A percentile compares a stretch with the other conserved stretches of the same genome.
phyloP scores from a whole-genome alignment of 2,888 invertebrate genomes.

The Sphaerophoria taeniata region DNA sequence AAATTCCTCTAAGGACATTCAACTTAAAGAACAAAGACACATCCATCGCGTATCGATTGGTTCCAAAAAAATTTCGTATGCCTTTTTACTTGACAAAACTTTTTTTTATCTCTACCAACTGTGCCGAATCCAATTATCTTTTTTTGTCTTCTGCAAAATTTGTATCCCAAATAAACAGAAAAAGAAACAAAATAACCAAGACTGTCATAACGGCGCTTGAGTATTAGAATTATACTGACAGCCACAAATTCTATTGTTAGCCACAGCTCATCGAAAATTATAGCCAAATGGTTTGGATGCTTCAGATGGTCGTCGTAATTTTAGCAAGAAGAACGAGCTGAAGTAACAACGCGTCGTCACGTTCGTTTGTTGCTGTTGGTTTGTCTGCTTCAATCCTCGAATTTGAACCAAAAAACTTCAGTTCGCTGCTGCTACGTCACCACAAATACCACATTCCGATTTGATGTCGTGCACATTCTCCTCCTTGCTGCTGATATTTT shows the following conservation, averaged over 20 bases:
- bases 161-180: slow-evolving; percentile 30
- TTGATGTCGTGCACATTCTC: slow-evolving; percentile 59
- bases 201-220: slow-evolving; percentile 73
- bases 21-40: slow-evolving; percentile 67
- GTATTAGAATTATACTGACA: slow-evolving; percentile 68
- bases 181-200: slow-evolving; percentile 25
- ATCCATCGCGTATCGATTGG: not conserved
- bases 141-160: slow-evolving; percentile 40
- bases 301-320: slow-evolving; percentile 47
- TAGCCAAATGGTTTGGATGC: slow-evolving; percentile 63
- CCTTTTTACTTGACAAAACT: not conserved
- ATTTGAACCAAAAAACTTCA: slow-evolving; percentile 19
- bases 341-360: not conserved
- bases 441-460: slow-evolving; percentile 58
- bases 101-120: slow-evolving; percentile 53
- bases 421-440: slow-evolving; percentile 47
- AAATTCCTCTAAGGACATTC: slow-evolving; percentile 55
- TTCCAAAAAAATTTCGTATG: slow-evolving; percentile 2
- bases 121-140: slow-evolving; percentile 73
- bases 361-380: slow-evolving; percentile 9
- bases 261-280: slow-evolving; percentile 68
- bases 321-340: slow-evolving; percentile 9
- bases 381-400: slow-evolving; percentile 3
- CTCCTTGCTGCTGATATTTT: slow-evolving; percentile 53
- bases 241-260: slow-evolving; percentile 63